Base-by-base conservation (phyloP, 2,888 invertebrate species). In the Melieria picta region DNA sequence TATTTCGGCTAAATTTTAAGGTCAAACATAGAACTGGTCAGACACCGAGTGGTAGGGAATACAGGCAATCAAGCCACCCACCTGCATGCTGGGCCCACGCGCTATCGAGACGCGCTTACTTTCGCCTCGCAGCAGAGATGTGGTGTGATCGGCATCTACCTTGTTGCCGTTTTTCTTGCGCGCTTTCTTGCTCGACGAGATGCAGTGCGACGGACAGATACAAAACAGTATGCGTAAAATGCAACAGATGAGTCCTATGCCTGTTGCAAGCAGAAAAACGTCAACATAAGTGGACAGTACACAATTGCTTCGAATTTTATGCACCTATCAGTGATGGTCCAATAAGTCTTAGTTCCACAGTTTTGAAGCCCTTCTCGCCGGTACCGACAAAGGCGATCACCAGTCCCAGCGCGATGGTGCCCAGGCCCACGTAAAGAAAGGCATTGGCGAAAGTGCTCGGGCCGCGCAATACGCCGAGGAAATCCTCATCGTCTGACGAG, bases 301-400 rank as follows among this genome's bases (percentile, higher is more conserved):
- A 68, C 48, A 72, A 30, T 30, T 2, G 1, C 2, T 30, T 30
- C 30, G 30, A 30, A 30, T 30, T 30, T 30, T 30, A 30, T 76
- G 80, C 79, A 84, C 90, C 88, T 85, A 93, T 91, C 81, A 93
- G 90, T 75, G 94, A 93, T 75, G 95, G 95, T 76, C 96, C 96
- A 87, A 95, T 94, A 82, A 95, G 90, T 80, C 94, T 91, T 79
- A 96, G 89, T 84, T 94, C 95, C 77, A 93, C 91, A 77, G 95
- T 95, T 88, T 92, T 94, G 91, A 93, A 95, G 88, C 92, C 92
- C 88, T 95, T 94, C 88, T 95, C 95, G 82, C 95, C 95, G 77
- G 95, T 94, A 80, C 95, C 95, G 77, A 95, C 95, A 88, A 95
- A 95, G 85, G 94, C 94, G 81, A 95, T 94, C 80, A 95, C 93